Base-by-base conservation (phyloP, 2,797 vertebrate genomes). In the Meda fulgida region DNA sequence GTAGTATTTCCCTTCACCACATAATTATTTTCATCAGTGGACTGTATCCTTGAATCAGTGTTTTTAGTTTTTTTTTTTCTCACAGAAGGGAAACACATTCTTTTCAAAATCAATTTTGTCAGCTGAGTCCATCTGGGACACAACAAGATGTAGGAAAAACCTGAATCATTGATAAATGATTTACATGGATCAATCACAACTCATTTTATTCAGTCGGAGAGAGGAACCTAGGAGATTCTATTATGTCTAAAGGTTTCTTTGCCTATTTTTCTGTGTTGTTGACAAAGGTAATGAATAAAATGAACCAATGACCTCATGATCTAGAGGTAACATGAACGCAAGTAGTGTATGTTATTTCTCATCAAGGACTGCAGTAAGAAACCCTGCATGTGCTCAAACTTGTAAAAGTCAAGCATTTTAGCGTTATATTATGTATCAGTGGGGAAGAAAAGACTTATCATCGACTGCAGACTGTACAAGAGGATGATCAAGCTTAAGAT, bases 101-200 rank as follows among this genome's bases (percentile, higher is more conserved):
- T 60, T 81, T 36, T n/a, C 51, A 31, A n/a, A 73, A 82, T 46
- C 4, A 34, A 5, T 73, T 48, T 46, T 60, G 53, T 81, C 80
- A 63, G 69, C 13, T 34, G 36, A 63, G 40, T 82, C 51, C 26
- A 71, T 72, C 10, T 34, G 53, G 19, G 19, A 40, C 36, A 19
- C 40, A 51, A 83, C 29, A 19, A n/a, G 13, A 63, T 11, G 21
- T n/a, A 48, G 26, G 10, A 66, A 38, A 38, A 19, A 34, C 21
- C 31, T 36, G 31, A 36, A 83, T 83, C 70, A 51, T 51, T 83
- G 29, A 66, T 83, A 83, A 83, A 75, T 51, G 71, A 51, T 65
- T 83, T 66, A 38, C 43, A 53, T 14, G 58, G 40, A 83, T 66
- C 81, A 60, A 60, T 58, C 23, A 9, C 53, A 78, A 78, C 26